Base-by-base conservation (phyloP, 2,888 invertebrate species). In the Lithodes maja region DNA sequence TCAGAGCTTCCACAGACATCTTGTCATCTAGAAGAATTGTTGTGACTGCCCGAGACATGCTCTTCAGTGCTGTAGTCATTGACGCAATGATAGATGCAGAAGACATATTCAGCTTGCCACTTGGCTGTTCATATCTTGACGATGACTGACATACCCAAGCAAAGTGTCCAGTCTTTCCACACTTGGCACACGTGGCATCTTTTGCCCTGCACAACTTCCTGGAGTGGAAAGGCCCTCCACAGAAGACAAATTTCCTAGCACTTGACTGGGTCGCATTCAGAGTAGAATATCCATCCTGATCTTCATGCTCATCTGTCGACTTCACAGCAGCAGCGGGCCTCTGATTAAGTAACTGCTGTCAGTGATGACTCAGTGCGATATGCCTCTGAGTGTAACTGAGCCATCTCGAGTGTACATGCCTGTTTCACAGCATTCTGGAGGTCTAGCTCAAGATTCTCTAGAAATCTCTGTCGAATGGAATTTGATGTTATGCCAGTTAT, bases 11-110 rank as follows among this genome's bases (percentile, higher is more conserved):
- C 12, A 61, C 53, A 53, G 80, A 15, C 1, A 54, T n/a, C 54
- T 80, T 80, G n/a, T 53, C 54, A 80, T 2, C n/a, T 54, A 80
- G 54, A 80, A 80, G 80, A 53, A 80, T 80, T 15, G 3, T 54
- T 50, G 1, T 49, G 55, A 80, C 80, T 80, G 80, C 49, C 77
- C 9, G 12, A 15, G 77, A 77, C 49, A 77, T 77, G 77, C n/a
- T 12, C 53, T 80, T 80, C 53, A 54, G 1, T 50, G 80, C 54
- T 80, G 80, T n/a, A 53, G 12, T 80, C 80, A 80, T 52, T 50
- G 80, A 80, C 52, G 53, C 3, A 1, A 54, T 80, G 12, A 49
- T 17, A 1, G 50, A 80, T 5, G 80, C 53, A 5, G 54, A 80
- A 2, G 12, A 80, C 54, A 54, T 80, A 0, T n/a, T 55, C 15